A percentile compares a stretch with the other conserved stretches of the same genome.
Conservation (phyloP, 2,888 invertebrate species). For the Noctua janthina region DNA sequence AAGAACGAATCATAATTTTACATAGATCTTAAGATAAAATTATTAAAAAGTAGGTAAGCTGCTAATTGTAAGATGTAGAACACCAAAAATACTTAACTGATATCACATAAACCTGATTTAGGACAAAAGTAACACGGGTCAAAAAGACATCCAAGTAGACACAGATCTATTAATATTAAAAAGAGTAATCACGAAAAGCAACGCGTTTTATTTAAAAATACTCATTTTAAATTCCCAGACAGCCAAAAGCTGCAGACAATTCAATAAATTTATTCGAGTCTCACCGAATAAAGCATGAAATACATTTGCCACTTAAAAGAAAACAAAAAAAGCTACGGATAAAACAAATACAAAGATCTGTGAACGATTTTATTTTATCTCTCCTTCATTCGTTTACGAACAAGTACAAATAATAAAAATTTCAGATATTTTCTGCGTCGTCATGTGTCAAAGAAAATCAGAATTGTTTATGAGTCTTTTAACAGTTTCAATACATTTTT, state of each 20-base stretch:
- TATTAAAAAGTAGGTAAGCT: too few relatives aligned
- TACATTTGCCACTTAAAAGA: background rate
- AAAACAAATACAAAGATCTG: background rate
- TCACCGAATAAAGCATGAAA: too few relatives aligned
- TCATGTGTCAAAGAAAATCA: background rate
- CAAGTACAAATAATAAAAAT: background rate
- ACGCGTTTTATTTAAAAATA: background rate
- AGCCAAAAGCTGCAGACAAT: background rate
- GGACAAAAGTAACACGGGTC: too few relatives aligned
- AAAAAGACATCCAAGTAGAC: too few relatives aligned
- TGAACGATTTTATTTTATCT: conserved; percentile 1
- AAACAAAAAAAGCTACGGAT: background rate
- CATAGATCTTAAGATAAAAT: too few relatives aligned
- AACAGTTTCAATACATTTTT: background rate
- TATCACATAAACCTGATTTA: too few relatives aligned
- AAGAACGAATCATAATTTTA: too few relatives aligned
- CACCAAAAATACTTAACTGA: too few relatives aligned
- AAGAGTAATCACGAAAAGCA: background rate
- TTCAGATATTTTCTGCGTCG: background rate
- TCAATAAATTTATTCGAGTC: background rate
- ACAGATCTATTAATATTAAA: background rate
- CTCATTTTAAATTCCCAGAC: too few relatives aligned
- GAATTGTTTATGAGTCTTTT: conserved; percentile 13
- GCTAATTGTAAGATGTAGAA: too few relatives aligned
- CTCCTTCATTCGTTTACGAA: conserved; percentile 9